phyloP scores from a whole-genome alignment of 2,888 invertebrate species.

The Thera obeliscata region DNA sequence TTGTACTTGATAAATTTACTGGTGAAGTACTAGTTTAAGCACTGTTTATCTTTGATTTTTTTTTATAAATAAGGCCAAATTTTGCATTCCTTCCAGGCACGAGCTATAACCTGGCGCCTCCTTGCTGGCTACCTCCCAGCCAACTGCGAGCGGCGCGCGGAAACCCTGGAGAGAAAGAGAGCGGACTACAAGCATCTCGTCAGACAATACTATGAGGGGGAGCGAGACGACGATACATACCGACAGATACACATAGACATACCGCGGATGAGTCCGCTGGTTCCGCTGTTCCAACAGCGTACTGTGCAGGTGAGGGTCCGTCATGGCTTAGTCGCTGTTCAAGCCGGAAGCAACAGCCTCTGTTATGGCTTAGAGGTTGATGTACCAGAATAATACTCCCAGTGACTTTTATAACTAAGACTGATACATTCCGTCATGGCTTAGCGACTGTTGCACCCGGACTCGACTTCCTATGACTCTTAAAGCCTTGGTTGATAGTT shows the following conservation, averaged over 20 bases:
- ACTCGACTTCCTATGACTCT: no score
- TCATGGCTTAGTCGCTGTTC: not conserved
- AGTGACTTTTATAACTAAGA: no score
- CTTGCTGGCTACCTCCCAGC: conserved; percentile 96
- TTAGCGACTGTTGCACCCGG: no score
- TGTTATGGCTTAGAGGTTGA: not conserved
- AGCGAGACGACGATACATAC: conserved; percentile 95
- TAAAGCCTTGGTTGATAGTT: no score
- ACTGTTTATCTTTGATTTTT: no score
- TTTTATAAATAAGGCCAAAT: no score
- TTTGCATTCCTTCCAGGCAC: conserved; percentile 64
- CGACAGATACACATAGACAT: conserved; percentile 98
- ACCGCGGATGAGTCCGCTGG: conserved; percentile 99
- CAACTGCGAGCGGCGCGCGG: conserved; percentile 93
- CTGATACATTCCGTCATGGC: no score
- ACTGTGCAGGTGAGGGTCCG: conserved; percentile 87
- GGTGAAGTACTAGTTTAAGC: no score
- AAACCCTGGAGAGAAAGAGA: conserved; percentile 95
- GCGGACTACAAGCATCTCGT: conserved; percentile 98
- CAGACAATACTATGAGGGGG: conserved; percentile 97
- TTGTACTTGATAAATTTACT: no score
- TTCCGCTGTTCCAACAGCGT: conserved; percentile 97
- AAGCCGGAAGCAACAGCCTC: not conserved
- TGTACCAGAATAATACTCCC: not conserved
- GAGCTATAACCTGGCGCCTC: conserved; percentile 87